Conservation (phyloP, 2,113 vertebrate genomes). For the Lophochroa leadbeateri region DNA sequence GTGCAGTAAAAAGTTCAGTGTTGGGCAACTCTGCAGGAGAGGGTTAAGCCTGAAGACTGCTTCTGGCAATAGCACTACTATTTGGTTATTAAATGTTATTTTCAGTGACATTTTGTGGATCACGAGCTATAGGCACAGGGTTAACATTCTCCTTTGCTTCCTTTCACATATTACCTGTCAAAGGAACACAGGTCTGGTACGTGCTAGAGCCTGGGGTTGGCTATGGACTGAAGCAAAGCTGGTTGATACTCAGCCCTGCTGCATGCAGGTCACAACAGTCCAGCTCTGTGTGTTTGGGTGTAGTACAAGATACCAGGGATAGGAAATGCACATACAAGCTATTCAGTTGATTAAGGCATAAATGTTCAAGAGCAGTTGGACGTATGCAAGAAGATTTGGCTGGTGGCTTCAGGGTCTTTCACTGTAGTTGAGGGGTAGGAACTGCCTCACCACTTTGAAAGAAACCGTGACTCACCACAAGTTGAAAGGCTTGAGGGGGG, state of each 20-base stretch:
- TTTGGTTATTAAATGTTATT: neutral
- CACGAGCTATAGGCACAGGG: neutral
- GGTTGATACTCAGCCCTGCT: neutral
- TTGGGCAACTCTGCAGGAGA: neutral
- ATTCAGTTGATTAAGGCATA: neutral
- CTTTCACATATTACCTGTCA: neutral
- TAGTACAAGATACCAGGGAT: neutral
- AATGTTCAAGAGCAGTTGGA: neutral
- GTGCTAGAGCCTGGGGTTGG: neutral
- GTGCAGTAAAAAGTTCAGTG: neutral
- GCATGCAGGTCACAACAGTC: neutral
- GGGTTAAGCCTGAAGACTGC: neutral
- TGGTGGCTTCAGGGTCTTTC: neutral
- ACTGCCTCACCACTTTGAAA: neutral
- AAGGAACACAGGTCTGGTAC: neutral
- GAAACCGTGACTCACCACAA: rapidly evolving
- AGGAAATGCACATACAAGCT: neutral
- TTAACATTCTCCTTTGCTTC: neutral
- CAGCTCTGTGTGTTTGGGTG: neutral
- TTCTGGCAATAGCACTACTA: neutral
- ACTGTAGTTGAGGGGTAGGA: neutral
- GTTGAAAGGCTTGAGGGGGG: neutral
- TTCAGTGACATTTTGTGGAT: neutral
- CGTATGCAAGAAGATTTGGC: neutral
- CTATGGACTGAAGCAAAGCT: neutral